These are phyloP conservation scores for Gymnocypris eckloni DNA, from an alignment of 2,797 vertebrate genomes.

Conservation along the genomic window DNA sequence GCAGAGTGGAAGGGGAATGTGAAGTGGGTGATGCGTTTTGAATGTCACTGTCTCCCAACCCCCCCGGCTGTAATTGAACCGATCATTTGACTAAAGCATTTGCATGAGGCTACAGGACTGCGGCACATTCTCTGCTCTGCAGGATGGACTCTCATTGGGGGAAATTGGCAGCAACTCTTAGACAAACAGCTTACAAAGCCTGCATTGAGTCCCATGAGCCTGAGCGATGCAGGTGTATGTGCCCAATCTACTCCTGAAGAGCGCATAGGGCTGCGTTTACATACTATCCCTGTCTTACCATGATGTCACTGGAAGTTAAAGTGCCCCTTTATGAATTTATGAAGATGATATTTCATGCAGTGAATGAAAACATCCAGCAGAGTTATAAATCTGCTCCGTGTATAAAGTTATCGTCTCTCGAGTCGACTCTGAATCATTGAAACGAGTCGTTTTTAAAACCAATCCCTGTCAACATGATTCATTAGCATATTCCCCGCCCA, in stretches of 20 bases:
- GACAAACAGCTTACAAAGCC: constrained; percentile 3
- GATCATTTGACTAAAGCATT: constrained; percentile 56
- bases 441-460: too few species aligned
- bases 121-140: not conserved
- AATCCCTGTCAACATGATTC: too few species aligned
- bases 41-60: constrained; percentile 16
- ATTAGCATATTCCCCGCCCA: too few species aligned
- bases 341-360: too few species aligned
- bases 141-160: not conserved
- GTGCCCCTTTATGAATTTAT: too few species aligned
- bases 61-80: not conserved
- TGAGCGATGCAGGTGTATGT: not conserved
- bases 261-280: not conserved
- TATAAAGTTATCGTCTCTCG: too few species aligned
- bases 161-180: not conserved
- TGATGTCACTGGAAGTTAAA: not conserved
- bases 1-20: constrained; percentile 15
- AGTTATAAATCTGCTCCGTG: too few species aligned
- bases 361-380: too few species aligned
- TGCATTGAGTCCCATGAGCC: not conserved
- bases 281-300: not conserved
- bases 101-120: constrained; percentile 42
- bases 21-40: constrained; percentile 23
- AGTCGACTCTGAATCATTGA: too few species aligned
- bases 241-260: not conserved